Evolutionary conservation across 2,797 vertebrate species (phyloP).

Genomic region (Dendrocincla tyrannina): DNA sequence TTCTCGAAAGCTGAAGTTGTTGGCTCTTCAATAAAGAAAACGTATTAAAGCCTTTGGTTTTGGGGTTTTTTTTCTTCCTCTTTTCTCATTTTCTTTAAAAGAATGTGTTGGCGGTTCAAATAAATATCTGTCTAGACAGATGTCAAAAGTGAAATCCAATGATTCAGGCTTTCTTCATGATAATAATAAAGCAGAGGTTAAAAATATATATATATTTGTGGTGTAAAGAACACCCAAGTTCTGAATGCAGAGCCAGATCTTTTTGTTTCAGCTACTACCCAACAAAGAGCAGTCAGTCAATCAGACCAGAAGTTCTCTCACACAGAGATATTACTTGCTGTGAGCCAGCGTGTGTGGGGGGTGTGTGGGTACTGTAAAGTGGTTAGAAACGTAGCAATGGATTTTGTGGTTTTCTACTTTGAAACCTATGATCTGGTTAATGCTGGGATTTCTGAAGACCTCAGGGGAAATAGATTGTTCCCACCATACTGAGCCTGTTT

Average conservation of each 20-base stretch:
- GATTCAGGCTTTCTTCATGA: not conserved
- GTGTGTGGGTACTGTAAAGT: not conserved
- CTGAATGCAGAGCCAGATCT: not conserved
- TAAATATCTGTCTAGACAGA: slow-evolving; percentile 26
- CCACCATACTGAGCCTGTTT: not conserved
- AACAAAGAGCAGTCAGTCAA: not conserved
- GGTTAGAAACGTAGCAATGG: not conserved
- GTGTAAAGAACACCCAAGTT: not conserved
- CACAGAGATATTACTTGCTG: not conserved
- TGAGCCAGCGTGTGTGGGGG: rapidly evolving
- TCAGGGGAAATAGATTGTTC: not conserved
- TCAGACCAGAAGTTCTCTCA: not conserved
- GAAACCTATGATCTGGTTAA: not conserved
- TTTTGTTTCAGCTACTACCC: not conserved
- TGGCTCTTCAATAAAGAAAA: slow-evolving; percentile 31
- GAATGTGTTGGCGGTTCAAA: slow-evolving; percentile 1
- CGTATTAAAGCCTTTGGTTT: not conserved
- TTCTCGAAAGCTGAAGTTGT: not conserved
- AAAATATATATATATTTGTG: not conserved
- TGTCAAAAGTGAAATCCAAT: slow-evolving; percentile 12
- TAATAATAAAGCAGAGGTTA: not conserved
- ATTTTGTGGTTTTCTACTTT: not conserved
- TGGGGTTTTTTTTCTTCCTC: rapidly evolving
- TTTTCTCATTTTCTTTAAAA: not conserved
- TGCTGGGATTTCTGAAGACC: not conserved